Base-by-base conservation (phyloP, 2,888 invertebrate species). In the Tribolium freemani region DNA sequence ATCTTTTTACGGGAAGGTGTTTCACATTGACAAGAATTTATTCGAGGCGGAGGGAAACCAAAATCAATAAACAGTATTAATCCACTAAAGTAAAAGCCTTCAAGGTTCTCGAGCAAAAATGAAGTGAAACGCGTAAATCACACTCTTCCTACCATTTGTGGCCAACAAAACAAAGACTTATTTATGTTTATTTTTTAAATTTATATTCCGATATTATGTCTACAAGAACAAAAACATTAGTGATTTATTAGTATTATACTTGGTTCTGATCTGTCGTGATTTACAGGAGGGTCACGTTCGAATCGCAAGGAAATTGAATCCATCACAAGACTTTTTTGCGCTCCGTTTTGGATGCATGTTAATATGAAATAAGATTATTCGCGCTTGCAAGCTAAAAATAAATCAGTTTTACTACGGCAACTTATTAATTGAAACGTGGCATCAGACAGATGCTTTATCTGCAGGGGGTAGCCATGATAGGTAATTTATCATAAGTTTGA, bases 131-230 rank as follows among this genome's bases (percentile, higher is more conserved):
- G 10, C 66, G 56, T 67, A 56, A 56, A 56, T 56, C 66, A 67
- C 11, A 64, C 31, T 45, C 20, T 58, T 56, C 56, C 38, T 45
- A n/a, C 21, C 13, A 50, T 63, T 30, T 20, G 63, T 31, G 63
- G 51, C 21, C 26, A 31, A 56, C 38, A 54, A 54, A 46, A 63
- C 63, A 45, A 56, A 8, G 48, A 56, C 54, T 67, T 67, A 54
- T 67, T 67, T 67, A 67, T 46, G 66, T 56, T 56, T 56, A n/a
- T 56, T 67, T 67, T 67, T 46, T 38, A 44, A 67, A 67, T 67
- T 56, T 56, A 56, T 56, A 13, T 46, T 54, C 20, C 51, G 51
- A 67, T 56, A 57, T 44, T 8, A 67, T 56, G 56, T 8, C 44
- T 26, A 54, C 46, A 56, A 48, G 66, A 56, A 56, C 54, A 56